Base-by-base conservation (phyloP, 2,797 vertebrate species). In the Phrynocephalus forsythii region DNA sequence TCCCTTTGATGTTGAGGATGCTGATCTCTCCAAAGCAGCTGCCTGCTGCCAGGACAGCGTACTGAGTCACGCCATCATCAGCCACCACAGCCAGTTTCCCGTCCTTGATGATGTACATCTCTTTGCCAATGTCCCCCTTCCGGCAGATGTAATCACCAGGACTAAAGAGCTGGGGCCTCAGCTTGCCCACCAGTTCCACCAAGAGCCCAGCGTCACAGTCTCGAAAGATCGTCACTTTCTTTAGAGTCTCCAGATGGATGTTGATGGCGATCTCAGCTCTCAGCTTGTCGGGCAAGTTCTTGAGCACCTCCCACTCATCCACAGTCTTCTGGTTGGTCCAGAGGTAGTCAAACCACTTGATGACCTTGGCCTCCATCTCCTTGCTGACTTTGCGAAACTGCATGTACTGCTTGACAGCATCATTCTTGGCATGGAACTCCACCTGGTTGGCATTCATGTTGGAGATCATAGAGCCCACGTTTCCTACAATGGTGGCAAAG, bases 61-160 rank as follows among this genome's bases (percentile, higher is more conserved):
- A 99, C 92, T 99, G 98, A 0, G 98, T 99, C 9, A 95, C 86
- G 0, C 98, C 99, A 1, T 99, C 98, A 0, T 99, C 98, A 0
- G 97, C 98, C 93, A 99, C 98, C 88, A 99, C 99, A 0, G 98
- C 99, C 95, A 99, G 93, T 91, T 98, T 98, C 66, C 99, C 99
- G 86, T 99, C 99, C 93, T 99, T 99, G 88, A 99, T 99, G 88
- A 99, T 99, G 79, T 99, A 99, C 99, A 99, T 99, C 96, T 99
- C 99, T 90, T 98, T 98, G 26, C 99, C 99, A 6, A 99, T 98
- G 94, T 99, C 98, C 13, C 98, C 98, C 83, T 99, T 99, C 71
- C 98, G 97, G 93, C 99, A 99, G 93, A 99, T 96, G 6, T 99
- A 99, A 95, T 99, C 99, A 0, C 99, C 99, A 0, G 99, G 99